Conservation (phyloP, 2,113 vertebrate species). For the Lanius collurio region DNA sequence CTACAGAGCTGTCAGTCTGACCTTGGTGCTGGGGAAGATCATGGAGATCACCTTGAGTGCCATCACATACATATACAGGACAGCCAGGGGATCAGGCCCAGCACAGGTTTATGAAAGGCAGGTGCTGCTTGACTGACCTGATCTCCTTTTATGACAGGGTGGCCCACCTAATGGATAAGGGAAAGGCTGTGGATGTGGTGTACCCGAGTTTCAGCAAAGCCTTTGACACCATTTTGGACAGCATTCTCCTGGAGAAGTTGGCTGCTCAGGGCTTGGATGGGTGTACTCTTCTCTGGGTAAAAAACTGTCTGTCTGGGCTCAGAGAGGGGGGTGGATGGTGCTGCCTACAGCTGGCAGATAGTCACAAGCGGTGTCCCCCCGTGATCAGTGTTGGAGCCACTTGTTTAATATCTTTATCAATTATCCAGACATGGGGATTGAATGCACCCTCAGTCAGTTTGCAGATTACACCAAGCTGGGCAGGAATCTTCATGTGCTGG, state of each 20-base stretch:
- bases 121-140: not conserved
- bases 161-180: not conserved
- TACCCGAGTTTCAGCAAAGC: not conserved
- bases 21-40: not conserved
- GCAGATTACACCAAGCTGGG: not conserved
- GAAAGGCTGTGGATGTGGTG: not conserved
- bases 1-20: not conserved
- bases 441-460: not conserved
- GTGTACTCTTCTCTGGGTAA: not conserved
- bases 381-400: not conserved
- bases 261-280: not conserved
- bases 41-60: not conserved
- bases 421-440: not conserved
- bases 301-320: not conserved
- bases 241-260: not conserved
- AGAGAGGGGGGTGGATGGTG: rapidly evolving
- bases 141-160: not conserved
- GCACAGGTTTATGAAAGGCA: not conserved
- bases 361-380: not conserved
- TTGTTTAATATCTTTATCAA: not conserved
- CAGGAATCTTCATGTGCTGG: not conserved
- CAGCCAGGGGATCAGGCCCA: not conserved
- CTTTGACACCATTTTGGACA: not conserved
- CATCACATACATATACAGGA: no score
- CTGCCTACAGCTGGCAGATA: not conserved